These are phyloP conservation scores for Sanderia malayensis DNA, from an alignment of 30 jellyfish, hydroid and myxozoan species.

Conservation along the genomic window DNA sequence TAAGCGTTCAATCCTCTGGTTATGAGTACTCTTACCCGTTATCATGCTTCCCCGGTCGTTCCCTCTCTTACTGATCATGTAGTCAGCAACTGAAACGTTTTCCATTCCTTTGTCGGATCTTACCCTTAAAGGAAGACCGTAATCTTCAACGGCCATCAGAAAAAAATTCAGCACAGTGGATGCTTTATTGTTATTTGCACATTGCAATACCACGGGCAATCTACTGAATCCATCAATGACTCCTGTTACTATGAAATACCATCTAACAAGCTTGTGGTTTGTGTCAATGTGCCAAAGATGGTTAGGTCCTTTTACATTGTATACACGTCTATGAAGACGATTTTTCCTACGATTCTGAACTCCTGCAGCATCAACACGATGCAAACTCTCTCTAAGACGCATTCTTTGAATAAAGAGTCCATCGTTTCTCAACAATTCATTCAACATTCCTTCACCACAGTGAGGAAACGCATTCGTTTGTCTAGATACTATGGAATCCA, in stretches of 20 bases:
- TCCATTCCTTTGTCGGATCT: conserved; percentile 63
- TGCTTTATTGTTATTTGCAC: conserved; percentile 45
- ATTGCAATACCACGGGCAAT: conserved; percentile 43
- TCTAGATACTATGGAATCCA: conserved; percentile 22
- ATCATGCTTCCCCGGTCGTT: conserved; percentile 53
- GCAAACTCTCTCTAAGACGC: conserved; percentile 37
- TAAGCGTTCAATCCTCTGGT: conserved; percentile 51
- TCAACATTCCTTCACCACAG: conserved; percentile 26
- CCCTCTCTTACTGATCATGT: conserved; percentile 39
- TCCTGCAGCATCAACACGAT: conserved; percentile 40
- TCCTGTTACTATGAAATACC: conserved; percentile 50
- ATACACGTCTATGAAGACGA: conserved; percentile 38
- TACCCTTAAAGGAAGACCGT: conserved; percentile 53
- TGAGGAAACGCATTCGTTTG: conserved; percentile 18
- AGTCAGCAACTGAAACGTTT: conserved; percentile 47
- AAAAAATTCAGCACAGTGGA: conserved; percentile 28
- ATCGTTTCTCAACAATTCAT: conserved; percentile 18
- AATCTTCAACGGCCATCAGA: conserved; percentile 35
- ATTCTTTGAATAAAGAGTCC: conserved; percentile 30
- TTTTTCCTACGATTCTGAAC: conserved; percentile 22
- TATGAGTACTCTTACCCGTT: conserved; percentile 61
- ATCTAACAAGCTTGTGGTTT: conserved; percentile 54
- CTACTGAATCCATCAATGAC: conserved; percentile 65
- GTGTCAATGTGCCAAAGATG: conserved; percentile 69
- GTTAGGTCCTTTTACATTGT: conserved; percentile 66